A percentile compares a stretch with the other conserved stretches of the same genome.
These are phyloP conservation scores for Teinopalpus imperialis DNA, from an alignment of 2,888 invertebrate species.

Conservation along the genomic window DNA sequence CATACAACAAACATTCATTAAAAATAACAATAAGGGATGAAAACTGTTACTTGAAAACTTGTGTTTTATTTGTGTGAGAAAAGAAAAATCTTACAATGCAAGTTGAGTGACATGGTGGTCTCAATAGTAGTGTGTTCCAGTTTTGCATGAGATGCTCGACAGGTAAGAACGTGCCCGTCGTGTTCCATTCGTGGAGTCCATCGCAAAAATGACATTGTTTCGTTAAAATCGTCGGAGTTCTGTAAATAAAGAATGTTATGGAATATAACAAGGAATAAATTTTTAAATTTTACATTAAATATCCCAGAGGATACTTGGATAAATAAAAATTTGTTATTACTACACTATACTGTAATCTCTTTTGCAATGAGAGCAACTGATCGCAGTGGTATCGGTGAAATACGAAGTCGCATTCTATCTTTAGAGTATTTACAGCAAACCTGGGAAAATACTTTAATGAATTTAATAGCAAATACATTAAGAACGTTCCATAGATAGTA, in stretches of 20 bases:
- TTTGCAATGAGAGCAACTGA: too few species aligned
- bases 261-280: too few species aligned
- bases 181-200: constrained; percentile 90
- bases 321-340: too few species aligned
- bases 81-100: constrained; percentile 88
- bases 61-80: constrained; percentile 12
- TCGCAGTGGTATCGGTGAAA: too few species aligned
- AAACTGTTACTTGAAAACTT: neutral
- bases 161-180: constrained; percentile 89
- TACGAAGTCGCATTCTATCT: too few species aligned
- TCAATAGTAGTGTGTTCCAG: constrained; percentile 88
- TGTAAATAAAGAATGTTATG: constrained; percentile 60
- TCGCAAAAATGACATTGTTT: constrained; percentile 88
- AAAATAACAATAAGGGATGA: constrained; percentile 5
- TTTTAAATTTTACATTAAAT: too few species aligned
- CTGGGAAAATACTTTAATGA: too few species aligned
- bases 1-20: constrained; percentile 6
- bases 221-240: constrained; percentile 91
- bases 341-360: too few species aligned
- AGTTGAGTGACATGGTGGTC: constrained; percentile 90
- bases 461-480: too few species aligned
- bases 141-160: constrained; percentile 90
- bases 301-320: too few species aligned
- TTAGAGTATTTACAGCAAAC: too few species aligned
- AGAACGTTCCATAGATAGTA: too few species aligned